These are phyloP conservation scores for Conger conger DNA, from an alignment of 2,113 vertebrate genomes.

Conservation along the genomic window DNA sequence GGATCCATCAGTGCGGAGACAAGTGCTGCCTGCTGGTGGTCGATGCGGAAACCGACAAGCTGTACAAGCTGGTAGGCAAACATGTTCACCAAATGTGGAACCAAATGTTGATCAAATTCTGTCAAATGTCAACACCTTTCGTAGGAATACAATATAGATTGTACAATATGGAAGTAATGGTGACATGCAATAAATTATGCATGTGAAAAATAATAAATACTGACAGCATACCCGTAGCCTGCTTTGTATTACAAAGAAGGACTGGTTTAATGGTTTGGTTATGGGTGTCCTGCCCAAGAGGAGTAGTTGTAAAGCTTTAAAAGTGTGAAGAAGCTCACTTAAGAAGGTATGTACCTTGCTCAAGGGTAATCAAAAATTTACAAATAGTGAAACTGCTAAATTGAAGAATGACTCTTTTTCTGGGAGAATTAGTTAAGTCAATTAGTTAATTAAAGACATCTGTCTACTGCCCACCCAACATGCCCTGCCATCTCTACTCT, in stretches of 20 bases:
- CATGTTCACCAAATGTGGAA: too few species aligned
- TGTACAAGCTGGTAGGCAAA: conserved; percentile 80
- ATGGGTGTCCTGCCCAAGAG: neutral
- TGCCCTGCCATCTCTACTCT: too few species aligned
- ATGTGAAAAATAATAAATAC: neutral
- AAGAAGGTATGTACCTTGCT: neutral
- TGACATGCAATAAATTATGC: too few species aligned
- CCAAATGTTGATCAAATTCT: too few species aligned
- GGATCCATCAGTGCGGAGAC: conserved; percentile 71
- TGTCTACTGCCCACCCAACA: too few species aligned
- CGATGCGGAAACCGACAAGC: conserved; percentile 75
- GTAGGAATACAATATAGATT: neutral
- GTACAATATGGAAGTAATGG: too few species aligned
- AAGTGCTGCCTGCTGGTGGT: conserved; percentile 78
- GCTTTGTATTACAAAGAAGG: neutral
- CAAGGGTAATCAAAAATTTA: too few species aligned
- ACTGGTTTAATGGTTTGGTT: neutral
- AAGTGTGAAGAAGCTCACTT: too few species aligned
- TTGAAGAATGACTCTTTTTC: too few species aligned
- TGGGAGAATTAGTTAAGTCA: too few species aligned
- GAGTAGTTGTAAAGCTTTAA: neutral
- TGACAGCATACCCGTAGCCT: neutral
- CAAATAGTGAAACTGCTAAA: too few species aligned
- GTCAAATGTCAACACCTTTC: neutral
- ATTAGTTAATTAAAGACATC: too few species aligned